A percentile compares a stretch with the other conserved stretches of the same genome.
Conservation (phyloP, 2,888 invertebrate species). For the Yponomeuta evonymella region DNA sequence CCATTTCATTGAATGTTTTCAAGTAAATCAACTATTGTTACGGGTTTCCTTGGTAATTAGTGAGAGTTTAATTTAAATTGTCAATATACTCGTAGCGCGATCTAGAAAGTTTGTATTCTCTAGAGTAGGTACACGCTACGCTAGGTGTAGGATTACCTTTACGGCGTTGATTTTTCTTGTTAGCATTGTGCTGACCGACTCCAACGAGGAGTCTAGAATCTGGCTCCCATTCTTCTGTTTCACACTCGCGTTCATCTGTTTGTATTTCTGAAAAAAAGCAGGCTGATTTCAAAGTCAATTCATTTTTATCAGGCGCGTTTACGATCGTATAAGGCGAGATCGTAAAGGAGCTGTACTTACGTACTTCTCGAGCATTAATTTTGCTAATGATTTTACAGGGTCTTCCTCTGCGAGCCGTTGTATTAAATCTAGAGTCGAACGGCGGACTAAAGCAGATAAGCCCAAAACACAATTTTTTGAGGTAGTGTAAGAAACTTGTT, state of each 20-base stretch:
- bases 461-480: too few species aligned
- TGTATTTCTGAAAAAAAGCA: conserved; percentile 80
- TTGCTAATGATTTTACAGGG: not conserved
- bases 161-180: conserved; percentile 94
- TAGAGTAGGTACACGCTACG: not conserved
- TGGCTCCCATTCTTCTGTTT: conserved; percentile 86
- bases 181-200: conserved; percentile 89
- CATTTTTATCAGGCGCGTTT: not conserved
- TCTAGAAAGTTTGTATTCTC: not conserved
- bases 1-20: too few species aligned
- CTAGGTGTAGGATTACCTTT: conserved; percentile 65
- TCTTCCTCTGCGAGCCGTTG: not conserved
- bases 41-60: too few species aligned
- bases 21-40: too few species aligned
- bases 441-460: too few species aligned
- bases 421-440: too few species aligned
- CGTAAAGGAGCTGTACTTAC: not conserved
- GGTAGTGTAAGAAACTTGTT: too few species aligned
- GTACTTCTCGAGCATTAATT: not conserved
- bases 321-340: not conserved
- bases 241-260: conserved; percentile 85
- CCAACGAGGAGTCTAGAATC: conserved; percentile 86
- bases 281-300: not conserved
- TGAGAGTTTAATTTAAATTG: too few species aligned
- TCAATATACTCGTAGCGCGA: too few species aligned